These are phyloP conservation scores for Pristionchus arcanus DNA, from an alignment of 2,888 invertebrate species.

Conservation along the genomic window DNA sequence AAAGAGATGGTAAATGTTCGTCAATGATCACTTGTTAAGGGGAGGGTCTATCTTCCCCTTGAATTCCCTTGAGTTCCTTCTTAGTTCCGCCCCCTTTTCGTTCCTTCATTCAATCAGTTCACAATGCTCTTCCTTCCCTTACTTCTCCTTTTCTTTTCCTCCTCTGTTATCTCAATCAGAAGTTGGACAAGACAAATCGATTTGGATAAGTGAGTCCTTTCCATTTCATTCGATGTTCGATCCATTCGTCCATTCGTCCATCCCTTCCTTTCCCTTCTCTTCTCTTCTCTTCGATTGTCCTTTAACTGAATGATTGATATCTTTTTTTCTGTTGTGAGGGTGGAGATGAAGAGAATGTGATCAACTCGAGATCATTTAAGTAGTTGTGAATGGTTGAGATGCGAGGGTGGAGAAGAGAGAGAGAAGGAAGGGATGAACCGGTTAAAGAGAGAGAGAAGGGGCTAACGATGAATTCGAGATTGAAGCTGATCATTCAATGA, in stretches of 20 bases:
- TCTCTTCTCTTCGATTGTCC: neutral
- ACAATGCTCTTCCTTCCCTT: neutral
- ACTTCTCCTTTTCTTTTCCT: slow-evolving; percentile 24
- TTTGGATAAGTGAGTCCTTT: slow-evolving; percentile 23
- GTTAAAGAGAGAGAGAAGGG: neutral
- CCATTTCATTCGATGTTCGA: slow-evolving; percentile 9
- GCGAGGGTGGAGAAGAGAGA: neutral
- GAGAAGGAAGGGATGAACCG: slow-evolving; percentile 8
- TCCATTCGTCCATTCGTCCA: neutral
- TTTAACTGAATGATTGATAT: neutral
- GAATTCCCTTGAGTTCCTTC: neutral
- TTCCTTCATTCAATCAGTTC: neutral
- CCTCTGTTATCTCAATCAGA: slow-evolving; percentile 13
- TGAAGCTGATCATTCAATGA: neutral
- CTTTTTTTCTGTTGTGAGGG: neutral
- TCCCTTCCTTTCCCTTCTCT: neutral
- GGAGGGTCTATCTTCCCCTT: slow-evolving; percentile 41
- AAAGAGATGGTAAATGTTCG: neutral
- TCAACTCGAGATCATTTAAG: slow-evolving; percentile 10
- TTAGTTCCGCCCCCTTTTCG: neutral
- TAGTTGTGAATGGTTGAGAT: neutral
- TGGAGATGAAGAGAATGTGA: slow-evolving; percentile 26
- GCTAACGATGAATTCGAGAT: neutral
- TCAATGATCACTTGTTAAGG: neutral
- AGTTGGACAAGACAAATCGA: slow-evolving; percentile 42